Conservation (phyloP, 2,888 invertebrate species). For the Adineta ricciae region DNA sequence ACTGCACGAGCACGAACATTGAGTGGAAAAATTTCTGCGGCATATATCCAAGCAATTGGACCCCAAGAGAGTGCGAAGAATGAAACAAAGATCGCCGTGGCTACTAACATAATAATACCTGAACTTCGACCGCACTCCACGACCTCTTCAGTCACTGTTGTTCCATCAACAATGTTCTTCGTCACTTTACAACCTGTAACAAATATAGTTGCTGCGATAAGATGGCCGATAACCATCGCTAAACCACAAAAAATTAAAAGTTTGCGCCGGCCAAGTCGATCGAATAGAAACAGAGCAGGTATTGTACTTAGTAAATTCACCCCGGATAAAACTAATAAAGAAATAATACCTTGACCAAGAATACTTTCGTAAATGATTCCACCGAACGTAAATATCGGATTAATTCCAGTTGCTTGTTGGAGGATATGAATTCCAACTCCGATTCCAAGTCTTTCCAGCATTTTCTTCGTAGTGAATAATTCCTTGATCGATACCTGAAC, state of each 20-base stretch:
- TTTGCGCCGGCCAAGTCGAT: background rate
- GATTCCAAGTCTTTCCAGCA: background rate
- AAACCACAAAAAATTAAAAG: background rate
- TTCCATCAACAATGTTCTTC: background rate
- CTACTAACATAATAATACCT: background rate
- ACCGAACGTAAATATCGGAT: slow-evolving; percentile 9
- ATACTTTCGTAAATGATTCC: slow-evolving; percentile 1
- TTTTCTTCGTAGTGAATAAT: background rate
- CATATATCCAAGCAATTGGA: slow-evolving; percentile 2
- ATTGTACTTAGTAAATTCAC: background rate
- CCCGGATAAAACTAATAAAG: background rate
- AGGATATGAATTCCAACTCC: background rate
- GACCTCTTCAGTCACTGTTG: background rate
- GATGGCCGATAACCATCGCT: background rate
- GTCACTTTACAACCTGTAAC: background rate
- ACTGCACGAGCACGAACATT: background rate
- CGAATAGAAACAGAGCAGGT: background rate
- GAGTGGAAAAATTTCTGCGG: background rate
- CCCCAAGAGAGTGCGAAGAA: slow-evolving; percentile 8
- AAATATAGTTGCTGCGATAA: background rate
- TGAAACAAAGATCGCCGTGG: background rate
- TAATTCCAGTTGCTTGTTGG: slow-evolving; percentile 1
- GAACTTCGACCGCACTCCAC: background rate
- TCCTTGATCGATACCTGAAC: background rate
- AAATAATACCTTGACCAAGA: background rate